These are phyloP conservation scores for Semnornis frantzii DNA, from an alignment of 2,113 vertebrate species.

Conservation along the genomic window DNA sequence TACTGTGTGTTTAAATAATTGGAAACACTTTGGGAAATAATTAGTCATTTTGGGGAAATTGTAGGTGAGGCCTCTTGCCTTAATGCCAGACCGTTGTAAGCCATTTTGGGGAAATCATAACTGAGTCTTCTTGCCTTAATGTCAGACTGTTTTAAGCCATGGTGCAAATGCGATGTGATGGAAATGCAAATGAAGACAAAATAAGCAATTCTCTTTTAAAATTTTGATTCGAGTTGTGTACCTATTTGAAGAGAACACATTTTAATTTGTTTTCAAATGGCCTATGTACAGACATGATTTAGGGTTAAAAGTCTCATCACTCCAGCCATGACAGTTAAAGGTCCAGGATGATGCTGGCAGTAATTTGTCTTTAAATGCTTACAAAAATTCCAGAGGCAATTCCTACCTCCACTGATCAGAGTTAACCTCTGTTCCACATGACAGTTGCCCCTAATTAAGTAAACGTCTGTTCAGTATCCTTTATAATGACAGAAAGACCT, in stretches of 20 bases:
- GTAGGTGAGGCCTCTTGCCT: too few relatives aligned
- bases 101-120: not conserved
- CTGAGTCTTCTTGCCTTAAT: not conserved
- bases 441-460: not conserved
- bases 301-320: not conserved
- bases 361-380: not conserved
- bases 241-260: not conserved
- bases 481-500: not conserved
- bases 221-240: not conserved
- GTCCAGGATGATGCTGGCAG: not conserved
- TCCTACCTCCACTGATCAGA: not conserved
- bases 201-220: not conserved
- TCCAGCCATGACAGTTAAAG: not conserved
- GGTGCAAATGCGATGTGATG: not conserved
- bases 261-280: not conserved
- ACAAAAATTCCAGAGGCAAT: not conserved
- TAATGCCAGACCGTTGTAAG: not conserved
- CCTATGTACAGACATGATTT: not conserved
- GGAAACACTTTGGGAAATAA: not conserved
- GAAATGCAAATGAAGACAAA: constrained; percentile 19
- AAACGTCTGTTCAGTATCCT: not conserved
- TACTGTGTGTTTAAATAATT: constrained; percentile 8
- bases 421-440: not conserved
- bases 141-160: not conserved
- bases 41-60: not conserved